Evolutionary conservation across 1,140 invertebrate species (phyloP).

Genomic region (Cryptotermes secundus): DNA sequence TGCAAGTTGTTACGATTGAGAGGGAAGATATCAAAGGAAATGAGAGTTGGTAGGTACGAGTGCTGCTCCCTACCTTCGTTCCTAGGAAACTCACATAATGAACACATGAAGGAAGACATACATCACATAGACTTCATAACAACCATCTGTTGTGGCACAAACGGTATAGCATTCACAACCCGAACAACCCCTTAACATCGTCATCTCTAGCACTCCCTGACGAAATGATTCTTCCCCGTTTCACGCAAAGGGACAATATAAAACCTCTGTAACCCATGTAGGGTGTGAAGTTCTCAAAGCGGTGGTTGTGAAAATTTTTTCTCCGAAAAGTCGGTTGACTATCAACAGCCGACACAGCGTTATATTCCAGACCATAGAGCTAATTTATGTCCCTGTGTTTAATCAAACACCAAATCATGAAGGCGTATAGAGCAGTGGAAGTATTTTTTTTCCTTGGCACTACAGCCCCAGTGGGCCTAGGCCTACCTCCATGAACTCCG

Average conservation of each 20-base stretch:
- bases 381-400: no score
- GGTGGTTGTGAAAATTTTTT: no score
- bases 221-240: background rate
- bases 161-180: background rate
- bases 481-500: no score
- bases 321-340: no score
- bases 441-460: no score
- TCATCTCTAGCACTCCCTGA: background rate
- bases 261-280: no score
- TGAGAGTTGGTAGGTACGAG: background rate
- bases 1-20: background rate
- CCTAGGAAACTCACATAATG: background rate
- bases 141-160: background rate
- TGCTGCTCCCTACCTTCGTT: background rate
- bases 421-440: no score
- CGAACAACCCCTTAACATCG: background rate
- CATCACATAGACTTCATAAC: background rate
- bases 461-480: no score
- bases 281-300: no score
- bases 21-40: background rate
- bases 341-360: no score
- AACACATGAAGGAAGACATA: background rate
- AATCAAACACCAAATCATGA: no score
- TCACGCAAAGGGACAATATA: background rate
- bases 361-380: no score